These are phyloP conservation scores for Epinephelus malabaricus DNA, from an alignment of 2,797 vertebrate species.

Conservation along the genomic window DNA sequence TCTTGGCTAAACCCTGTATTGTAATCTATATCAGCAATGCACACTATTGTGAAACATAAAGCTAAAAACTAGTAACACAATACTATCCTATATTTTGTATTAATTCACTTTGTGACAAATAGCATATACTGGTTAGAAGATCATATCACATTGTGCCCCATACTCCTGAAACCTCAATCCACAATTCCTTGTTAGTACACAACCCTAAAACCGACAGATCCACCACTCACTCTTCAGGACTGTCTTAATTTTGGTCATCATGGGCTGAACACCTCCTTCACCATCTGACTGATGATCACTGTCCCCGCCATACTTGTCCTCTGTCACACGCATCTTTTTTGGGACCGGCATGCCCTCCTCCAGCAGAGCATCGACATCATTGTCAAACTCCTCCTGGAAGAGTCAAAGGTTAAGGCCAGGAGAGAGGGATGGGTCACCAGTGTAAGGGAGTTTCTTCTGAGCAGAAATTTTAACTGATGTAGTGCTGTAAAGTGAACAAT, in stretches of 20 bases:
- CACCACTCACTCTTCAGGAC: conserved; percentile 97
- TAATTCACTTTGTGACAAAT: neutral
- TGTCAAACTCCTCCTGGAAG: conserved; percentile 98
- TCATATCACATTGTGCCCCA: neutral
- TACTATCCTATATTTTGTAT: too few relatives aligned
- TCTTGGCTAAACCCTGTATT: neutral
- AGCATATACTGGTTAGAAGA: neutral
- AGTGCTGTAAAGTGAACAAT: conserved; percentile 1
- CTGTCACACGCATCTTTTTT: conserved; percentile 94
- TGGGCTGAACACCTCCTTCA: conserved; percentile 96
- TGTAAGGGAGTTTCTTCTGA: neutral
- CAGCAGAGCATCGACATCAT: conserved; percentile 97
- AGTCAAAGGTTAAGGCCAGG: conserved; percentile 69
- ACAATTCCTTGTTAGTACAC: neutral
- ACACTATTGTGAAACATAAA: neutral
- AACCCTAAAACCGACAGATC: conserved; percentile 9
- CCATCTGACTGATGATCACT: conserved; percentile 96
- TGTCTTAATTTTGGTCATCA: conserved; percentile 99
- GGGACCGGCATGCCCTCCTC: conserved; percentile 97
- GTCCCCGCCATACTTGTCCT: conserved; percentile 91
- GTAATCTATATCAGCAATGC: neutral
- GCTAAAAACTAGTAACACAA: too few relatives aligned
- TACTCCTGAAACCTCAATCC: neutral
- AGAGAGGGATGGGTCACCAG: conserved; percentile 40
- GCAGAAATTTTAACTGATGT: neutral